Conservation (phyloP, 2,888 invertebrate species). For the Ennomos fuscantarius region DNA sequence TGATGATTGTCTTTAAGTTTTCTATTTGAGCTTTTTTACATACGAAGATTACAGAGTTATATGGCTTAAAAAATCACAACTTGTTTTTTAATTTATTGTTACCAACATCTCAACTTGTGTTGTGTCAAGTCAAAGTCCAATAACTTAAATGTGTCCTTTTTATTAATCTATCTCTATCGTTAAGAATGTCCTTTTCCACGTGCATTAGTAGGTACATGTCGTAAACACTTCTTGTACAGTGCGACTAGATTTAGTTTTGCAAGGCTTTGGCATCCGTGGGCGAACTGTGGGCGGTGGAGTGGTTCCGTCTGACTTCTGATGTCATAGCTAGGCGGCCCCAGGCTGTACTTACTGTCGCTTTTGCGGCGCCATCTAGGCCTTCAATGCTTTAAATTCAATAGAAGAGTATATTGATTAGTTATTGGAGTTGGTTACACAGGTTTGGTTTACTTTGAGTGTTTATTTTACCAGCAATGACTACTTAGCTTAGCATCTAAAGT, state of each 20-base stretch:
- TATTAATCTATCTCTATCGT: background rate
- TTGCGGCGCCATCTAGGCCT: background rate
- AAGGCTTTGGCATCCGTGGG: constrained; percentile 71
- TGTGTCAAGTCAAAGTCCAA: no score
- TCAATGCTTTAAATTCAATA: background rate
- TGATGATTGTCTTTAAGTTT: background rate
- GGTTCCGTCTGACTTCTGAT: constrained; percentile 80
- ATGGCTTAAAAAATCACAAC: no score
- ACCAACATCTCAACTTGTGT: no score
- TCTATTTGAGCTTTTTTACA: background rate
- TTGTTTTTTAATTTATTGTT: no score
- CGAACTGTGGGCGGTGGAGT: constrained; percentile 67
- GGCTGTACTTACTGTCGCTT: constrained; percentile 33
- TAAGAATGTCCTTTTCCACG: constrained; percentile 14
- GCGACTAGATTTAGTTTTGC: constrained; percentile 59
- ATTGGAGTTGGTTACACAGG: background rate
- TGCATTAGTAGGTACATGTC: constrained; percentile 27
- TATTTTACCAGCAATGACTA: no score
- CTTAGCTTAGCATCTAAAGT: no score
- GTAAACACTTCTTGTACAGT: constrained; percentile 28
- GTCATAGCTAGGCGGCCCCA: constrained; percentile 67
- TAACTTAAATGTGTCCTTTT: no score
- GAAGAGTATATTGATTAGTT: constrained; percentile 6
- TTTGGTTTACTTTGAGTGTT: background rate
- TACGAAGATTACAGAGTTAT: no score